phyloP scores from a whole-genome alignment of 2,113 vertebrate species.

The Sprattus sprattus region DNA sequence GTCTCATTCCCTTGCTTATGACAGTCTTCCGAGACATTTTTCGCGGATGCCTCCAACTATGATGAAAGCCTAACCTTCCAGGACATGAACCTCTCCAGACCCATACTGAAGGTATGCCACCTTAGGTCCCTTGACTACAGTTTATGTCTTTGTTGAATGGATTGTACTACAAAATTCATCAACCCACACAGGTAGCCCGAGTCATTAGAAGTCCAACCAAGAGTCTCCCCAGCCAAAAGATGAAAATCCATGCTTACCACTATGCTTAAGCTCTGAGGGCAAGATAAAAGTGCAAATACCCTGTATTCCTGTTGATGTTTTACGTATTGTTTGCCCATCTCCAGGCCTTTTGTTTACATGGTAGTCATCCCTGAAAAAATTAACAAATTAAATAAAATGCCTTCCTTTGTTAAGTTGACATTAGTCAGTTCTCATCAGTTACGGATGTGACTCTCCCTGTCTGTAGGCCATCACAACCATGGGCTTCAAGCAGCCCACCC shows the following conservation, averaged over 20 bases:
- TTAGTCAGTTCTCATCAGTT: neutral
- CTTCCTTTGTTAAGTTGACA: neutral
- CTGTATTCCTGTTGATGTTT: too few relatives aligned
- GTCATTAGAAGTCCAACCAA: neutral
- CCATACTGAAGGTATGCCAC: constrained; percentile 86
- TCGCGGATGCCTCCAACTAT: constrained; percentile 87
- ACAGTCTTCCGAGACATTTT: constrained; percentile 78
- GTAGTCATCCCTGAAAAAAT: neutral
- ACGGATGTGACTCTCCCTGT: neutral
- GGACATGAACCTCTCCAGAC: constrained; percentile 96
- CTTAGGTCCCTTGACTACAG: neutral
- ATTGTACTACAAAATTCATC: neutral
- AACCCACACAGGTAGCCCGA: neutral
- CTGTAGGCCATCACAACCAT: constrained; percentile 85
- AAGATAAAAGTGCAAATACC: neutral
- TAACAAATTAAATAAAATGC: neutral
- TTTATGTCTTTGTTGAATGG: neutral
- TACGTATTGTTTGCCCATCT: too few relatives aligned
- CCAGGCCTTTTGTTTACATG: neutral
- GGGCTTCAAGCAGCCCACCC: constrained; percentile 92
- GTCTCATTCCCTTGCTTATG: constrained; percentile 29
- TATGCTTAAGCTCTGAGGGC: neutral
- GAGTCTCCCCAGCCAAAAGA: neutral
- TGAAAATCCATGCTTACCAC: neutral
- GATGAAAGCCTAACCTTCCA: constrained; percentile 86